Conservation (phyloP, 2,113 vertebrate species). For the Saccopteryx leptura region DNA sequence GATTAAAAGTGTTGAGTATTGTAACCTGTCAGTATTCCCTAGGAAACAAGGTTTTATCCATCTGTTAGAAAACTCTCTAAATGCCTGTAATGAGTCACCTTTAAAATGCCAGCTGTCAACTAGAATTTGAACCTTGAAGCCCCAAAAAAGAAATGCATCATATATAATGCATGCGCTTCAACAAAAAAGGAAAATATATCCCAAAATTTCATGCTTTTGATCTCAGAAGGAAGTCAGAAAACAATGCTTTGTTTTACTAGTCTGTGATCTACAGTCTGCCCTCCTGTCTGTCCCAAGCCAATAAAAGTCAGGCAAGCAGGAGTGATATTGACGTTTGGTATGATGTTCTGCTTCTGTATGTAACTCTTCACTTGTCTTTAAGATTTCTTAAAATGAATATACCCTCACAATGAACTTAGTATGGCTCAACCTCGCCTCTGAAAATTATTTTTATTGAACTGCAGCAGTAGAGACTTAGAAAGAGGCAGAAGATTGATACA, state of each 20-base stretch:
- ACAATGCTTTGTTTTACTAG: conserved; percentile 62
- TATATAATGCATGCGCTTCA: conserved; percentile 20
- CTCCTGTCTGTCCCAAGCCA: conserved; percentile 50
- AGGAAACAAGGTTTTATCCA: conserved; percentile 86
- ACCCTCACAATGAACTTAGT: conserved; percentile 73
- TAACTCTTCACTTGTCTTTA: conserved; percentile 81
- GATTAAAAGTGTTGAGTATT: conserved; percentile 87
- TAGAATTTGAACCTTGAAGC: conserved; percentile 78
- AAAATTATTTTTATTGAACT: conserved; percentile 79
- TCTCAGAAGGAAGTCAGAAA: conserved; percentile 71
- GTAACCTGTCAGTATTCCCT: conserved; percentile 85
- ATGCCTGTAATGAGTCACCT: conserved; percentile 86
- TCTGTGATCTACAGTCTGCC: conserved; percentile 73
- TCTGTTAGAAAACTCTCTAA: conserved; percentile 84
- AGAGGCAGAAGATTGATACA: background rate
- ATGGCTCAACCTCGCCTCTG: conserved; percentile 58
- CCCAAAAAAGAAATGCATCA: conserved; percentile 55
- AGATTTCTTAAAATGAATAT: conserved; percentile 79
- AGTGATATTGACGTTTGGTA: conserved; percentile 57
- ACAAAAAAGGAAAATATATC: background rate
- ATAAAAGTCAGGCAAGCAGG: conserved; percentile 59
- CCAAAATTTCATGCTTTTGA: conserved; percentile 75
- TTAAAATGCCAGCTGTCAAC: conserved; percentile 87
- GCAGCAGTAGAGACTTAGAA: background rate
- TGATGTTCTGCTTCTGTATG: conserved; percentile 61